Conservation (phyloP, 2,113 vertebrate species). For the Oenanthe oenanthe region DNA sequence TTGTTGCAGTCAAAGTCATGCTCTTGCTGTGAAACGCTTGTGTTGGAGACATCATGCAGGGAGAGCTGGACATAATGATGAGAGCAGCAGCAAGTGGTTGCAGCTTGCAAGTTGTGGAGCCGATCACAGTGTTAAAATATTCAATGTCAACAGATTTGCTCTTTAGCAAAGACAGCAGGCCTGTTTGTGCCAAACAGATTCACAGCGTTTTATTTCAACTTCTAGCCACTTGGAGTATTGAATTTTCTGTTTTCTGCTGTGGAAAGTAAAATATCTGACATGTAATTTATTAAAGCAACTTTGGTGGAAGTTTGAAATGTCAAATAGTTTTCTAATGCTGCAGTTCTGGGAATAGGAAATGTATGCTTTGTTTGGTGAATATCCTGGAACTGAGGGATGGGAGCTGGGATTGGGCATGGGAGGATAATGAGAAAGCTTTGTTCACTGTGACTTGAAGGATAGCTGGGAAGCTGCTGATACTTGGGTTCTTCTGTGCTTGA, state of each 20-base stretch:
- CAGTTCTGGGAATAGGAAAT: not conserved
- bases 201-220: not conserved
- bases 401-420: not conserved
- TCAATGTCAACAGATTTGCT: slow-evolving; percentile 80
- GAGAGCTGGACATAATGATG: slow-evolving; percentile 72
- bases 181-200: not conserved
- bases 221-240: not conserved
- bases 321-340: not conserved
- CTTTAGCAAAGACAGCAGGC: slow-evolving; percentile 45
- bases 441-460: not conserved
- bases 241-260: not conserved
- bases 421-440: not conserved
- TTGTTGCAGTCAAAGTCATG: slow-evolving; percentile 87
- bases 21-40: slow-evolving; percentile 88
- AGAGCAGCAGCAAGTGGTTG: slow-evolving; percentile 79
- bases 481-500: not conserved
- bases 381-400: not conserved
- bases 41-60: slow-evolving; percentile 85
- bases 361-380: not conserved
- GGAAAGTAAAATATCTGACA: not conserved
- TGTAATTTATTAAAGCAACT: slow-evolving; percentile 44
- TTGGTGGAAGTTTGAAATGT: not conserved
- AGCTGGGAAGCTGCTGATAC: not conserved
- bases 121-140: slow-evolving; percentile 92
- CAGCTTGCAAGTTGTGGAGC: slow-evolving; percentile 91